These are phyloP conservation scores for Marcusenius ussheri DNA, from an alignment of 2,113 vertebrate species.

Conservation along the genomic window DNA sequence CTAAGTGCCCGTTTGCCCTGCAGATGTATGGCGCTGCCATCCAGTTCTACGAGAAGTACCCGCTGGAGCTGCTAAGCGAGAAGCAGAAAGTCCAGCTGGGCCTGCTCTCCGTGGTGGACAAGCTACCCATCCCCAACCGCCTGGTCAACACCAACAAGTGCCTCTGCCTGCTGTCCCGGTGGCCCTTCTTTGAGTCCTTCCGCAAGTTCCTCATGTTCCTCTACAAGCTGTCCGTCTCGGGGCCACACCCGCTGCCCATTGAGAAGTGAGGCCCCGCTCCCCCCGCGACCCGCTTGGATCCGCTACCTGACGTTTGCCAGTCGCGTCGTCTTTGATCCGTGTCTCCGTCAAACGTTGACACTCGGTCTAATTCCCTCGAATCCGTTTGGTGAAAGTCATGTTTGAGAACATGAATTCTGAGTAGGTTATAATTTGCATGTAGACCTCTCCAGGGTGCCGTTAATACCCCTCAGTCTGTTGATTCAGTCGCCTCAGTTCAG, in stretches of 20 bases:
- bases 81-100: slow-evolving; percentile 87
- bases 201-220: slow-evolving; percentile 95
- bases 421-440: background rate
- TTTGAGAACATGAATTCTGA: background rate
- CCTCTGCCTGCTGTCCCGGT: slow-evolving; percentile 93
- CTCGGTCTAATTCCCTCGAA: background rate
- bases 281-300: background rate
- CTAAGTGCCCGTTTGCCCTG: background rate
- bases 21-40: slow-evolving; percentile 95
- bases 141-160: slow-evolving; percentile 91
- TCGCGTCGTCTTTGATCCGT: background rate
- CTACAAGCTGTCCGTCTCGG: slow-evolving; percentile 92
- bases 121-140: slow-evolving; percentile 75
- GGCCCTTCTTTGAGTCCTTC: slow-evolving; percentile 96
- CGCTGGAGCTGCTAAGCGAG: slow-evolving; percentile 75
- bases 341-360: background rate
- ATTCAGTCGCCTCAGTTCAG: background rate
- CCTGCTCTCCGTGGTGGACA: slow-evolving; percentile 80
- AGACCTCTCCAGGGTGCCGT: background rate
- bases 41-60: slow-evolving; percentile 90
- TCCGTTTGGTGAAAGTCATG: background rate
- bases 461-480: background rate
- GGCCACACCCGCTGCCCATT: slow-evolving; percentile 89
- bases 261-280: slow-evolving; percentile 72
- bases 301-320: background rate